Evolutionary conservation across 2,113 vertebrate genomes (phyloP).

Genomic region (Parotia lawesii): DNA sequence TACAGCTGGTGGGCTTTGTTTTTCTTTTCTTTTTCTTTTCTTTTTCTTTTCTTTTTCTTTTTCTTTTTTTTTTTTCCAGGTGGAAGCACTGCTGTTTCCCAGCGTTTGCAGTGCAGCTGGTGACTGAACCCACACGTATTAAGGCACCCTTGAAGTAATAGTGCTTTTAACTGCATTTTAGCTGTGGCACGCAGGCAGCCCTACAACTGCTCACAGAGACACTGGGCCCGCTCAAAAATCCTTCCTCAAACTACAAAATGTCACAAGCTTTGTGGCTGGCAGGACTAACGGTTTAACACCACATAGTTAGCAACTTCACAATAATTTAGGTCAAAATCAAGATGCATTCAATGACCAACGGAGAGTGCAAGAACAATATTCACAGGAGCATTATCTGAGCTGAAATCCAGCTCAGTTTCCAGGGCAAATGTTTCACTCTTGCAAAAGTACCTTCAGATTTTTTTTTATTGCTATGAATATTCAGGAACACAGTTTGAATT

Average conservation of each 20-base stretch:
- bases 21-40: fast-evolving
- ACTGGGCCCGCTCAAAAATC: neutral
- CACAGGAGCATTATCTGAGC: neutral
- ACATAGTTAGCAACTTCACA: neutral
- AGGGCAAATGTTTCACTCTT: neutral
- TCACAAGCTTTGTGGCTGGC: neutral
- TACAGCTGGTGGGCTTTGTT: fast-evolving
- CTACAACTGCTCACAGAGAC: neutral
- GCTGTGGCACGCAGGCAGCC: neutral
- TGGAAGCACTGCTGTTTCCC: neutral
- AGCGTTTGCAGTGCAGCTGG: neutral
- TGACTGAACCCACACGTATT: neutral
- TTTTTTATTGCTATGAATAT: neutral
- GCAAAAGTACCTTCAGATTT: neutral
- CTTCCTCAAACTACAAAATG: neutral
- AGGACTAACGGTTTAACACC: neutral
- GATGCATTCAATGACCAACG: neutral
- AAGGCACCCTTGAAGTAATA: neutral
- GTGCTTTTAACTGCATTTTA: neutral
- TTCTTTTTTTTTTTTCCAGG: fast-evolving
- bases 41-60: fast-evolving
- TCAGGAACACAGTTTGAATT: neutral
- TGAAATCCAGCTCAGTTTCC: neutral
- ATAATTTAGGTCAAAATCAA: neutral
- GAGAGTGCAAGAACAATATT: neutral